A percentile compares a stretch with the other conserved stretches of the same genome.
phyloP scores from a whole-genome alignment of 2,888 invertebrate species.

The Caenorhabditis uteleia region DNA sequence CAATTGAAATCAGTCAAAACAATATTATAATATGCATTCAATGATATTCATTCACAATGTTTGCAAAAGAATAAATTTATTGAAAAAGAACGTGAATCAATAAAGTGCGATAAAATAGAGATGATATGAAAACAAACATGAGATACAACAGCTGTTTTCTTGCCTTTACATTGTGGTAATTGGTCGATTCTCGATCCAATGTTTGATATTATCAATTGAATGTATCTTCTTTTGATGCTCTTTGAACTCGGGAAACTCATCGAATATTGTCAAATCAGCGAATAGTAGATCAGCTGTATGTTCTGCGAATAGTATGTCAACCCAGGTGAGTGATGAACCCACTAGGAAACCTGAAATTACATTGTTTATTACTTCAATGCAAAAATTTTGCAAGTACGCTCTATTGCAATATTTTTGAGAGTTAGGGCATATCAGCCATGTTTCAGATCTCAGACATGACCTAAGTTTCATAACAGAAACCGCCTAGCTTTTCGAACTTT shows the following conservation, averaged over 20 bases:
- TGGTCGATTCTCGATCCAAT: slow-evolving; percentile 57
- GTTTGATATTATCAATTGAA: slow-evolving; percentile 52
- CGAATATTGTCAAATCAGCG: slow-evolving; percentile 40
- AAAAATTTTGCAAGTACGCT: too few species aligned
- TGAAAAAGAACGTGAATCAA: background rate
- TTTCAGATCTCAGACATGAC: too few species aligned
- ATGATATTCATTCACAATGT: background rate
- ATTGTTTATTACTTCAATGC: too few species aligned
- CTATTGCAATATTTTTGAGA: too few species aligned
- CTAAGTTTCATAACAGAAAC: too few species aligned
- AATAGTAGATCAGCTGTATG: slow-evolving; percentile 42
- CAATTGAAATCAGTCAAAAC: too few species aligned
- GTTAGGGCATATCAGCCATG: too few species aligned
- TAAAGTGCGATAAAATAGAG: background rate
- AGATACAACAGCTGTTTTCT: background rate
- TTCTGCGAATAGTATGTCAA: slow-evolving; percentile 55
- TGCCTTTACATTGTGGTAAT: slow-evolving; percentile 44
- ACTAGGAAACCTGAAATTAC: slow-evolving; percentile 54
- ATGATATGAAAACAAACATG: background rate
- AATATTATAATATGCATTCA: background rate
- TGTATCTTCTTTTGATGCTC: slow-evolving; percentile 58
- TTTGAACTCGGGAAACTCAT: slow-evolving; percentile 49
- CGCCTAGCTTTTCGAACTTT: too few species aligned
- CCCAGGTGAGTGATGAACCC: slow-evolving; percentile 50
- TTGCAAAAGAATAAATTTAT: background rate